Conservation (phyloP, 2,888 invertebrate species). For the Dioctria linearis region DNA sequence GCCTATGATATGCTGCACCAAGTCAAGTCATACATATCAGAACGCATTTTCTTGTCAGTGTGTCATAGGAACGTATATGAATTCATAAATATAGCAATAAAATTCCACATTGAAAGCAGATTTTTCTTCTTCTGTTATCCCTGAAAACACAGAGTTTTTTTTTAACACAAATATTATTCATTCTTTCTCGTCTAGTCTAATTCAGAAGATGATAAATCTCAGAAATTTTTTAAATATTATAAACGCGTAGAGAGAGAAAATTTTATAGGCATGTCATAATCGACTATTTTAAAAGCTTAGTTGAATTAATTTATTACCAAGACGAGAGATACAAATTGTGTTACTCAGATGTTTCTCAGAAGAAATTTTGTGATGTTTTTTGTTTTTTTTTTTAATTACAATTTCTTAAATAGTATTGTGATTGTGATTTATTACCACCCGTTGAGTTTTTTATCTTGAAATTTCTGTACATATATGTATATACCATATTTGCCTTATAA, state of each 20-base stretch:
- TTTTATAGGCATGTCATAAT: conserved; percentile 33
- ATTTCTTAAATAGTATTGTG: not conserved
- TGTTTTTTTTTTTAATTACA: not conserved
- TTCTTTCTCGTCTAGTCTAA: not conserved
- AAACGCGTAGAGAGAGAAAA: not conserved
- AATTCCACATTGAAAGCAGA: not conserved
- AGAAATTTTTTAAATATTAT: not conserved
- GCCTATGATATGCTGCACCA: too few species aligned
- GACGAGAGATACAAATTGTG: not conserved
- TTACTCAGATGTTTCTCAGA: not conserved
- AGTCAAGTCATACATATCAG: too few species aligned
- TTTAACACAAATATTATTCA: conserved; percentile 28
- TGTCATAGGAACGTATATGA: not conserved
- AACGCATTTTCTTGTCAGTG: too few species aligned
- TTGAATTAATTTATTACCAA: conserved; percentile 25
- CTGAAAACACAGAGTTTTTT: conserved; percentile 28
- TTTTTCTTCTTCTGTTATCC: not conserved
- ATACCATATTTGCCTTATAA: too few species aligned
- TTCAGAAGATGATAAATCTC: not conserved
- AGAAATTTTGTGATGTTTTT: not conserved
- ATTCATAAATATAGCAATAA: conserved; percentile 19
- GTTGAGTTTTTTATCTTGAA: too few species aligned
- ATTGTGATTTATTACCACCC: not conserved
- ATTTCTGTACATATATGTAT: too few species aligned
- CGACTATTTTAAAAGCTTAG: conserved; percentile 39